A percentile compares a stretch with the other conserved stretches of the same genome.
These are phyloP conservation scores for Metalampra italica DNA, from an alignment of 2,888 invertebrate genomes.

Conservation along the genomic window DNA sequence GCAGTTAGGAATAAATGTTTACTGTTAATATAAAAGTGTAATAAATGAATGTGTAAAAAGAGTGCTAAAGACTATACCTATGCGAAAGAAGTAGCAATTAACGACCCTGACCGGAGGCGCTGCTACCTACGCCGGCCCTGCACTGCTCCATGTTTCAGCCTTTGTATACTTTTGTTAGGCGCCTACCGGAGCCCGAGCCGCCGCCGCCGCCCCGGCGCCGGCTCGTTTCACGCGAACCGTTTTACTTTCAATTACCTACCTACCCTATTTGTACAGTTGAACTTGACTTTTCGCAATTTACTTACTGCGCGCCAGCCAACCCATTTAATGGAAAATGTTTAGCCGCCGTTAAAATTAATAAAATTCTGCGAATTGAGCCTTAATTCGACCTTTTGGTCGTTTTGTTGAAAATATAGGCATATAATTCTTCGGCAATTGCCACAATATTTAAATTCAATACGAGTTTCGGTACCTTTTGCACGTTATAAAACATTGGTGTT, in stretches of 20 bases:
- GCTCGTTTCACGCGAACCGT: background rate
- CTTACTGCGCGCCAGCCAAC: background rate
- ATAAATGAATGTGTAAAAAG: no score
- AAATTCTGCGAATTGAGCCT: background rate
- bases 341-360: background rate
- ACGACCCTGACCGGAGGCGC: no score
- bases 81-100: no score
- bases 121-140: background rate
- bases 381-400: background rate
- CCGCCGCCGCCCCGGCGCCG: no score
- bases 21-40: no score
- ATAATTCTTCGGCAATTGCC: no score
- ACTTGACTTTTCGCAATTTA: background rate
- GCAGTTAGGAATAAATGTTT: no score
- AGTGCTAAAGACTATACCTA: no score
- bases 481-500: no score
- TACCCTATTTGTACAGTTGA: background rate
- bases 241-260: slow-evolving; percentile 1
- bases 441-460: no score
- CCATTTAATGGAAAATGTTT: background rate
- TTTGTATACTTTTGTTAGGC: background rate
- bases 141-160: background rate
- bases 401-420: no score
- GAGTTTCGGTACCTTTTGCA: no score
- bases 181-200: background rate